Evolutionary conservation across 1,140 invertebrate species (phyloP).

Genomic region (Andrena cerasifolii): DNA sequence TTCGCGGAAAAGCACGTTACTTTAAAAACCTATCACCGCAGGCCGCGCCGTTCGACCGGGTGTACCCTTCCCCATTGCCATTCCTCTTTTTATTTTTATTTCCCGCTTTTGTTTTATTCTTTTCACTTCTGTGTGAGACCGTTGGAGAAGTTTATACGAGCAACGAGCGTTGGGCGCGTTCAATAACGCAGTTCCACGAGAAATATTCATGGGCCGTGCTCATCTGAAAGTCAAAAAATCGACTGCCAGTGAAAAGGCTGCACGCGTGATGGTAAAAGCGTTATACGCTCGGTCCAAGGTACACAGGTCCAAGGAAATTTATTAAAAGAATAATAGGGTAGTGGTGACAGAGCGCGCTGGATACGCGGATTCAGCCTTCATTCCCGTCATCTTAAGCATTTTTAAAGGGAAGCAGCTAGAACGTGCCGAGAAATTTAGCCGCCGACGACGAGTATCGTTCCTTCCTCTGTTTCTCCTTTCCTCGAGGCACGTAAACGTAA

Average conservation of each 20-base stretch:
- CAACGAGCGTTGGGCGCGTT: constrained; percentile 17
- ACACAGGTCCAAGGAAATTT: constrained; percentile 21
- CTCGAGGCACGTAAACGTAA: constrained; percentile 23
- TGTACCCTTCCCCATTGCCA: too few species aligned
- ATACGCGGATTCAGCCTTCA: neutral
- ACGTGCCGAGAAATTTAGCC: constrained; percentile 52
- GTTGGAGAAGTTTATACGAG: constrained; percentile 29
- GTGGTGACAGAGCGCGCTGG: constrained; percentile 2
- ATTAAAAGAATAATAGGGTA: constrained; percentile 39
- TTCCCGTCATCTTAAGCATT: constrained; percentile 35
- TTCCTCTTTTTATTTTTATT: neutral
- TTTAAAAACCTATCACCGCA: neutral
- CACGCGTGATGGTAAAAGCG: constrained; percentile 19
- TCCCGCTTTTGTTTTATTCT: neutral
- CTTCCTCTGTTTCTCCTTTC: constrained; percentile 3
- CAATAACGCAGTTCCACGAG: constrained; percentile 29
- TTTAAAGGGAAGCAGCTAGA: constrained; percentile 42
- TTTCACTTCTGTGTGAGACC: neutral
- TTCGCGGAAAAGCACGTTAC: too few species aligned
- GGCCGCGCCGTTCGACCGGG: neutral
- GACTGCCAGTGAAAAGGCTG: constrained; percentile 1
- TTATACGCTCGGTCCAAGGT: neutral
- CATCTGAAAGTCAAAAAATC: constrained; percentile 54
- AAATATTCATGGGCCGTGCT: constrained; percentile 47
- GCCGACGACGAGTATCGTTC: constrained; percentile 14